A percentile compares a stretch with the other conserved stretches of the same genome.
These are phyloP conservation scores for Muschampia plurimacula DNA, from an alignment of 2,888 invertebrate species.

Conservation along the genomic window DNA sequence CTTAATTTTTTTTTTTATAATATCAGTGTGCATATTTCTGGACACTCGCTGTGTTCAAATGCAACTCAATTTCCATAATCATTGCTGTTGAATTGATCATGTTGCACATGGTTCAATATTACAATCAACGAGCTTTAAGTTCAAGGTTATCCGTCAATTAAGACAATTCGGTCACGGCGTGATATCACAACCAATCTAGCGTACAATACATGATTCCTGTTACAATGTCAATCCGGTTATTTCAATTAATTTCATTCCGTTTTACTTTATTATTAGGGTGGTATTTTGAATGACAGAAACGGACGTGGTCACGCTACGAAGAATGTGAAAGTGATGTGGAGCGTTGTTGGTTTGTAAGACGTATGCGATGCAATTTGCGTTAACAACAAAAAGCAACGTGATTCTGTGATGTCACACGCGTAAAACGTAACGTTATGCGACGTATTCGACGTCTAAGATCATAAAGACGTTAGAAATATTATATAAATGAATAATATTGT, in stretches of 20 bases:
- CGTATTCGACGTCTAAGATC: not conserved
- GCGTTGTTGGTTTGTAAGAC: constrained; percentile 23
- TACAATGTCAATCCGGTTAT: constrained; percentile 11
- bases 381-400: not conserved
- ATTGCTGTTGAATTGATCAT: not conserved
- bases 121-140: not conserved
- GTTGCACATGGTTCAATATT: not conserved
- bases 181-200: constrained; percentile 18
- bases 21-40: not conserved
- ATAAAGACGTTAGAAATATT: not conserved
- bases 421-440: constrained; percentile 13
- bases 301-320: constrained; percentile 63
- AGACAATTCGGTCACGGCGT: constrained; percentile 23
- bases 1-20: not conserved
- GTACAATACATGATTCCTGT: not conserved
- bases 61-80: not conserved
- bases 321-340: constrained; percentile 69
- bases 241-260: not conserved
- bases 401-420: constrained; percentile 5
- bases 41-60: not conserved
- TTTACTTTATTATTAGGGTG: constrained; percentile 7
- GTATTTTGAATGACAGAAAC: constrained; percentile 41
- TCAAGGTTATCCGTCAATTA: constrained; percentile 27
- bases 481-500: no score
- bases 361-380: not conserved